Conservation (phyloP, 2,113 vertebrate species). For the Scolopax mira region DNA sequence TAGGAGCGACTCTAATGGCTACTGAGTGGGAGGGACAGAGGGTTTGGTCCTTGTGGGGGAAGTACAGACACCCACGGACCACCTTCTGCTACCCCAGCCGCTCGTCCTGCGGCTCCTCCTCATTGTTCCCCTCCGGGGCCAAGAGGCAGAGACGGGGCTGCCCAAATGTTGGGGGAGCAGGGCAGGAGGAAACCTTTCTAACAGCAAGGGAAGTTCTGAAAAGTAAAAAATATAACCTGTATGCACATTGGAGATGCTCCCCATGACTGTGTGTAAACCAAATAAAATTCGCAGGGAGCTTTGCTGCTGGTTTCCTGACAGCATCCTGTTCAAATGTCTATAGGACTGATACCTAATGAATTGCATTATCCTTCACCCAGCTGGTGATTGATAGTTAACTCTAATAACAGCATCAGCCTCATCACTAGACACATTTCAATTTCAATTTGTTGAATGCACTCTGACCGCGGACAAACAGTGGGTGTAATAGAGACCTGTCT, state of each 20-base stretch:
- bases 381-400: not conserved
- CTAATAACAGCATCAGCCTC: not conserved
- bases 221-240: not conserved
- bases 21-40: fast-evolving
- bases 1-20: not conserved
- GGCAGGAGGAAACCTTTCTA: not conserved
- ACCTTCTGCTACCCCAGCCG: not conserved
- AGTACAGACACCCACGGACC: fast-evolving
- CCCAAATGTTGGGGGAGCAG: not conserved
- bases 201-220: not conserved
- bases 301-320: not conserved
- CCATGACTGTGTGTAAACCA: fast-evolving
- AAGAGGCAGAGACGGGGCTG: not conserved
- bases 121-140: no score
- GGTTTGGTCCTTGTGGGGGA: not conserved
- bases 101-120: fast-evolving
- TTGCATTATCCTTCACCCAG: not conserved
- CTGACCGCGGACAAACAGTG: not conserved
- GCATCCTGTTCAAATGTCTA: fast-evolving
- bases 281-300: not conserved
- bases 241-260: not conserved
- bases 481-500: not conserved
- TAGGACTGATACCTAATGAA: not conserved
- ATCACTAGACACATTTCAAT: not conserved
- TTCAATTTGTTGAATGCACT: not conserved